phyloP scores from a whole-genome alignment of 2,113 vertebrate species.

The Mirza zaza region DNA sequence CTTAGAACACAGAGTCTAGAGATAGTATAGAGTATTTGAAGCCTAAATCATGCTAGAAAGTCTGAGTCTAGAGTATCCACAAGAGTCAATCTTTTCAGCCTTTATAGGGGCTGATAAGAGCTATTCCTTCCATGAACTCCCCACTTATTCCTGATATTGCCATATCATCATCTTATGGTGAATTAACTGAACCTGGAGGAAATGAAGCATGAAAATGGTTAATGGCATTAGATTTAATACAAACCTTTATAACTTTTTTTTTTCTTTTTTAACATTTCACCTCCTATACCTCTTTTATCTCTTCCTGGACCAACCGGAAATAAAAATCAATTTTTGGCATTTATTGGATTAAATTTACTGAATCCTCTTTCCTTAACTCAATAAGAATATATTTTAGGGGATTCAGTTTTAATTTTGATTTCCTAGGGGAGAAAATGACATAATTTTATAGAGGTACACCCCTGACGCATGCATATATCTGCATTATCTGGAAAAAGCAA shows the following conservation, averaged over 20 bases:
- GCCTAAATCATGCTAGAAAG: slow-evolving; percentile 6
- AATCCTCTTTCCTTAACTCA: not conserved
- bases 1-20: not conserved
- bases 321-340: not conserved
- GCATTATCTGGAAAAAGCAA: not conserved
- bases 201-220: not conserved
- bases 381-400: not conserved
- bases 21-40: not conserved
- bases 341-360: not conserved
- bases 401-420: not conserved
- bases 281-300: not conserved
- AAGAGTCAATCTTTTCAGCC: not conserved
- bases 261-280: not conserved
- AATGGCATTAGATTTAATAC: not conserved
- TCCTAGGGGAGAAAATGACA: not conserved
- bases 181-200: not conserved
- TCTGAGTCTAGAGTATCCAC: not conserved
- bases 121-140: not conserved
- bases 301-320: not conserved
- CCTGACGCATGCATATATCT: not conserved
- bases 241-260: not conserved
- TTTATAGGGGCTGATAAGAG: not conserved
- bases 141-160: not conserved
- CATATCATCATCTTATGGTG: not conserved
- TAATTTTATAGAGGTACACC: not conserved